Conservation (phyloP, 2,797 vertebrate genomes). For the Anomalospiza imberbis region DNA sequence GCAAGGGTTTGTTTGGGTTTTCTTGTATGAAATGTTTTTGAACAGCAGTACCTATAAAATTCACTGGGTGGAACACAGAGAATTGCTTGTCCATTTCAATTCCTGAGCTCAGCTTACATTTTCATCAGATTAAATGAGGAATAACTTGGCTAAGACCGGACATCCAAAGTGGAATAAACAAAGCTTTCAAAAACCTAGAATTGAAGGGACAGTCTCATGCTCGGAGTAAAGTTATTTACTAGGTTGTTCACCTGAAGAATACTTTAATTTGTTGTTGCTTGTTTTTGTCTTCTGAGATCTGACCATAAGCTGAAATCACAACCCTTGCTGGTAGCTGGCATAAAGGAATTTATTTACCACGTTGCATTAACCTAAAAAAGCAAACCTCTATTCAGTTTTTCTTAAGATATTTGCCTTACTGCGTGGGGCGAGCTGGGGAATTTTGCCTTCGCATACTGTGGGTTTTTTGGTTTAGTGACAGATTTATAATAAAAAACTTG, state of each 20-base stretch:
- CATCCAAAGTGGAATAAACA: background rate
- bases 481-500: background rate
- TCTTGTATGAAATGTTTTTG: background rate
- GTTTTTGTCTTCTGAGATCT: background rate
- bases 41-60: background rate
- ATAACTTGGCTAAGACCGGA: background rate
- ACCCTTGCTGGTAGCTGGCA: background rate
- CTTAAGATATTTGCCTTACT: background rate
- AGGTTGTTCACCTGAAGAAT: background rate
- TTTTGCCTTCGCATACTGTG: background rate
- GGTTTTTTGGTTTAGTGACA: background rate
- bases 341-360: background rate
- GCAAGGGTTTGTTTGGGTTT: background rate
- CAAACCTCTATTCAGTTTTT: background rate
- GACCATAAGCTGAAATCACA: background rate
- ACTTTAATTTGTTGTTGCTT: background rate
- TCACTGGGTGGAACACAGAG: background rate
- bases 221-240: background rate
- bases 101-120: background rate
- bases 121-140: background rate
- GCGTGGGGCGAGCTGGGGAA: background rate
- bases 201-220: background rate
- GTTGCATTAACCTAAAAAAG: background rate
- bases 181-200: background rate
- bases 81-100: background rate